Percentiles rank a stretch among this genome's conserved stretches.
Conservation (phyloP, 2,888 invertebrate species). For the Allolobophora icterica region DNA sequence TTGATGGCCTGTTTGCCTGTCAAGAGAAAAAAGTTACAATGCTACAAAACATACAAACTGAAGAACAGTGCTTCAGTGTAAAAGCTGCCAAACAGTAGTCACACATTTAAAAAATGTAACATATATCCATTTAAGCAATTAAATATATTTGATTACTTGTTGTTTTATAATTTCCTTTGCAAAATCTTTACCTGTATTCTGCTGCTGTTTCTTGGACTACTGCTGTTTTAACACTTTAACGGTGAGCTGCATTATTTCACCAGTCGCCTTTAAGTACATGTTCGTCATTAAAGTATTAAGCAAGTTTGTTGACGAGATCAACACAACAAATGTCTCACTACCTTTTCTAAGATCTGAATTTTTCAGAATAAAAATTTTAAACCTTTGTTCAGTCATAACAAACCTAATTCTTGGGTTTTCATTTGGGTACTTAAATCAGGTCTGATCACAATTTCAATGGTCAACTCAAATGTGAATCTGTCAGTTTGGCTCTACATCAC, state of each 20-base stretch:
- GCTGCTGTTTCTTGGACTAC: not conserved
- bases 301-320: not conserved
- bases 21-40: not conserved
- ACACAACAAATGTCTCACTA: not conserved
- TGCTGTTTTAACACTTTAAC: not conserved
- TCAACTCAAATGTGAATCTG: no score
- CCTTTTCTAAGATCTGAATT: not conserved
- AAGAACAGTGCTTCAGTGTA: not conserved
- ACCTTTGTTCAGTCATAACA: not conserved
- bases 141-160: not conserved
- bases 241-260: no score
- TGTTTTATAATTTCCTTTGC: not conserved
- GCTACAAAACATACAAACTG: not conserved
- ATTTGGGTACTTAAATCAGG: no score
- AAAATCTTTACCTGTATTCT: not conserved
- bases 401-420: not conserved
- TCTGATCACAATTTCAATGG: no score
- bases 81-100: not conserved
- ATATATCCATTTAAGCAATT: no score
- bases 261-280: no score
- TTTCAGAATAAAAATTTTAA: not conserved
- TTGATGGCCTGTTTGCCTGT: not conserved
- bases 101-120: no score
- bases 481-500: no score
- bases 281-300: not conserved